Conservation (phyloP, 1,140 invertebrate species). For the Harpegnathos saltator region DNA sequence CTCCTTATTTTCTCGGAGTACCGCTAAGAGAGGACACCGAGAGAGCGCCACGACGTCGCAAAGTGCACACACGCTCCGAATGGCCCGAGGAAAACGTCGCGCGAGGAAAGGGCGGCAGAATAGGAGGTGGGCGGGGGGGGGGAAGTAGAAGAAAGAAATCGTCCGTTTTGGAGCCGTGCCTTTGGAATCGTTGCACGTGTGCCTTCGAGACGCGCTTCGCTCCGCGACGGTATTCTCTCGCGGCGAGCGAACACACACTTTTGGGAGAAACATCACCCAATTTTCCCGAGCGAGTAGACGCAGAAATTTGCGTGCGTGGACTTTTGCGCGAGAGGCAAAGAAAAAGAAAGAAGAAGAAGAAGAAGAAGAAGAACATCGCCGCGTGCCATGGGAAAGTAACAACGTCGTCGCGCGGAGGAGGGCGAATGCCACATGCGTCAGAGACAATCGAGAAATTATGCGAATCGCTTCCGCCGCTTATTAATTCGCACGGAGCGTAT, state of each 20-base stretch:
- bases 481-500: constrained; percentile 32
- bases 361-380: not conserved
- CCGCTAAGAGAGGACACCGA: constrained; percentile 58
- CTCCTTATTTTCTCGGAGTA: constrained; percentile 51
- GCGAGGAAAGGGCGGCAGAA: too few relatives aligned
- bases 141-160: constrained; percentile 16
- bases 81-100: constrained; percentile 30
- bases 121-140: too few relatives aligned
- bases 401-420: constrained; percentile 18
- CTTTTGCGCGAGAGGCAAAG: not conserved
- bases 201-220: too few relatives aligned
- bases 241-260: too few relatives aligned
- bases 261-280: not conserved
- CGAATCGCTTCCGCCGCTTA: constrained; percentile 29
- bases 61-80: constrained; percentile 17
- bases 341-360: not conserved
- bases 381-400: constrained; percentile 5
- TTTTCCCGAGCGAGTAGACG: not conserved
- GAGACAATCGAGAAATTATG: constrained; percentile 52
- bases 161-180: too few relatives aligned
- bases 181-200: too few relatives aligned
- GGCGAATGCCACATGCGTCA: constrained; percentile 19
- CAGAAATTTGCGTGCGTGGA: not conserved
- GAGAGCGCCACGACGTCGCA: constrained; percentile 15
- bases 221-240: too few relatives aligned